Percentiles rank a stretch among this genome's conserved stretches.
phyloP scores from a whole-genome alignment of 2,797 vertebrate species.

The Graptemys geographica region DNA sequence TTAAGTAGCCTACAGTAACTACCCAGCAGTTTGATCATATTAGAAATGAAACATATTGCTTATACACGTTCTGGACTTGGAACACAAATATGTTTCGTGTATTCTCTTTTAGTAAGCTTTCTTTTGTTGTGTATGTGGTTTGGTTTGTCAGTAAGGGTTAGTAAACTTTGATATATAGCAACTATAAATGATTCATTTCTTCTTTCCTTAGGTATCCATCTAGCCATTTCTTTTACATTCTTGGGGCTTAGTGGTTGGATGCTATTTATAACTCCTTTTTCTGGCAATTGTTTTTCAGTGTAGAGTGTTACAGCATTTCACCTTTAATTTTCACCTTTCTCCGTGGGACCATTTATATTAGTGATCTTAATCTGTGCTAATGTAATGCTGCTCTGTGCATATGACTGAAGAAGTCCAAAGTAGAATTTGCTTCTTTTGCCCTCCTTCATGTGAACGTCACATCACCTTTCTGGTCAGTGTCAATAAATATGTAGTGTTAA shows the following conservation, averaged over 20 bases:
- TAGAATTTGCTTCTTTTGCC: background rate
- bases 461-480: background rate
- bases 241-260: background rate
- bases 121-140: background rate
- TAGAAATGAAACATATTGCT: background rate
- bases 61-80: background rate
- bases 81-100: rapidly evolving
- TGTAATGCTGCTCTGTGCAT: background rate
- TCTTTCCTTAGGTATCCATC: background rate
- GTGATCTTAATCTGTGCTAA: conserved; percentile 26
- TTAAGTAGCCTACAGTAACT: background rate
- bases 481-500: background rate
- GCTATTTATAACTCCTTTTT: conserved; percentile 17
- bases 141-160: background rate
- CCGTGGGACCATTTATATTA: conserved; percentile 23
- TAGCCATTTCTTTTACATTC: conserved; percentile 4
- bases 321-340: conserved; percentile 44
- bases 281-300: conserved; percentile 1
- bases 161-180: background rate
- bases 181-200: background rate
- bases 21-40: background rate
- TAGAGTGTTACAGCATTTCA: conserved; percentile 12
- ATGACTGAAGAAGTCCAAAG: background rate
- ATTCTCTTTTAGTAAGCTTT: background rate
- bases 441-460: background rate